Evolutionary conservation across 92 coral and sea anemone species (phyloP).

Genomic region (Epizoanthus illoricatus): DNA sequence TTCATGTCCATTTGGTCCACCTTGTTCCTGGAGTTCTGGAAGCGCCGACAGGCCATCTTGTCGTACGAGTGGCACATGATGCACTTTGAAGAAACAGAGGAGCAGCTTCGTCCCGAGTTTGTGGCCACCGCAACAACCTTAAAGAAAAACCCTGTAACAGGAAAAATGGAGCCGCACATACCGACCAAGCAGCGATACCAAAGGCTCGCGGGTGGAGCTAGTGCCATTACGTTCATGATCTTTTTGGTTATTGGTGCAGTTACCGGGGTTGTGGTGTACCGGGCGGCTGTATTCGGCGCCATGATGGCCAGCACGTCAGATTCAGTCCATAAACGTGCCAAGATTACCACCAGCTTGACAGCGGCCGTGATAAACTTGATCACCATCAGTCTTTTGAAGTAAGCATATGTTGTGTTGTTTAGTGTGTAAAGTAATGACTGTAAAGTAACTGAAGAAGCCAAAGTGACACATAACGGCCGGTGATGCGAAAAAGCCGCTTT

Average conservation of each 20-base stretch:
- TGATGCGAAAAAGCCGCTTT: too few species aligned
- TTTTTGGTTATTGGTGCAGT: conserved; percentile 76
- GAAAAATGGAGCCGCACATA: conserved; percentile 76
- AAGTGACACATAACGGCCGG: too few species aligned
- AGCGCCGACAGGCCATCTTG: conserved; percentile 87
- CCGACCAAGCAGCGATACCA: conserved; percentile 69
- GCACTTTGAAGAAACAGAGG: conserved; percentile 93
- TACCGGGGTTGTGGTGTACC: conserved; percentile 85
- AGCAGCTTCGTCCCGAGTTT: conserved; percentile 92
- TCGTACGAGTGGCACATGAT: conserved; percentile 94
- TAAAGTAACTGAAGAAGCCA: not conserved
- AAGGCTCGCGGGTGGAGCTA: conserved; percentile 70
- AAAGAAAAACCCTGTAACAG: conserved; percentile 61
- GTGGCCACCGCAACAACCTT: conserved; percentile 80
- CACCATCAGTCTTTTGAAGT: conserved; percentile 74
- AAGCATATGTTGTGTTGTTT: not conserved
- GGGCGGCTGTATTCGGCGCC: conserved; percentile 82
- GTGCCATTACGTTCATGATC: conserved; percentile 80
- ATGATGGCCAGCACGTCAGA: conserved; percentile 53
- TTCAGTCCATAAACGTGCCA: conserved; percentile 59
- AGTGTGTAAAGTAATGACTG: not conserved
- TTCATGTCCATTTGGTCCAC: conserved; percentile 99
- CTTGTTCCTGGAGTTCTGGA: conserved; percentile 95
- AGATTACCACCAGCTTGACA: conserved; percentile 76
- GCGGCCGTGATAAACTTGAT: conserved; percentile 89